phyloP scores from a whole-genome alignment of 2,888 invertebrate species.

The Zygaena filipendulae region DNA sequence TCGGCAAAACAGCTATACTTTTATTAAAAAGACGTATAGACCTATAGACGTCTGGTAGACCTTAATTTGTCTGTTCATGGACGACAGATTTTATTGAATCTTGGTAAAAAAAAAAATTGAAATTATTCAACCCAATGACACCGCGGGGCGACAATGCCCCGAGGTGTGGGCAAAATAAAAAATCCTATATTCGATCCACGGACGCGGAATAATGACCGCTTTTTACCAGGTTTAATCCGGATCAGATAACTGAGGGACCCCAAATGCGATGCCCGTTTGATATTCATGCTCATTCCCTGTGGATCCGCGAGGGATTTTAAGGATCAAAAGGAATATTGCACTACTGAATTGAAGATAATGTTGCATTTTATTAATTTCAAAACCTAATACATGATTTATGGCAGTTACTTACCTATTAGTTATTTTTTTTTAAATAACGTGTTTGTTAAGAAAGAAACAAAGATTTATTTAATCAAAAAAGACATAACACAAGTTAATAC shows the following conservation, averaged over 20 bases:
- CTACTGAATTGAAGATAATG: slow-evolving; percentile 1
- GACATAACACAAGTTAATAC: too few relatives aligned
- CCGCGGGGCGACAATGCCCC: slow-evolving; percentile 33
- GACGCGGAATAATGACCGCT: slow-evolving; percentile 63
- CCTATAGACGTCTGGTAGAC: too few relatives aligned
- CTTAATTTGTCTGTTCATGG: too few relatives aligned
- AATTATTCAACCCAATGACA: slow-evolving; percentile 37
- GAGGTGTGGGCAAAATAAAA: slow-evolving; percentile 59
- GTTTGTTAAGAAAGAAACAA: too few relatives aligned
- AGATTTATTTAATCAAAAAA: too few relatives aligned
- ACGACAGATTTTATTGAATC: slow-evolving; percentile 1
- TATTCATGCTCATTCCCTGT: slow-evolving; percentile 50
- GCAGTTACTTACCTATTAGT: too few relatives aligned
- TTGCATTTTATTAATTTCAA: background rate
- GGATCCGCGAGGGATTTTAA: slow-evolving; percentile 28
- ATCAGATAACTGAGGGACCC: slow-evolving; percentile 48
- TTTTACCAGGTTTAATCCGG: slow-evolving; percentile 61
- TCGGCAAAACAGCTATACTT: too few relatives aligned
- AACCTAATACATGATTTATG: too few relatives aligned
- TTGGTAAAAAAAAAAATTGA: slow-evolving; percentile 17
- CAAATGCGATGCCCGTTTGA: slow-evolving; percentile 52
- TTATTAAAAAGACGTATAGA: too few relatives aligned
- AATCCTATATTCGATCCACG: slow-evolving; percentile 47
- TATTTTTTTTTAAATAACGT: too few relatives aligned
- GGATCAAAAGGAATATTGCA: slow-evolving; percentile 23